Conservation (phyloP, 92 coral and sea anemone species). For the Paragorgia papillata region DNA sequence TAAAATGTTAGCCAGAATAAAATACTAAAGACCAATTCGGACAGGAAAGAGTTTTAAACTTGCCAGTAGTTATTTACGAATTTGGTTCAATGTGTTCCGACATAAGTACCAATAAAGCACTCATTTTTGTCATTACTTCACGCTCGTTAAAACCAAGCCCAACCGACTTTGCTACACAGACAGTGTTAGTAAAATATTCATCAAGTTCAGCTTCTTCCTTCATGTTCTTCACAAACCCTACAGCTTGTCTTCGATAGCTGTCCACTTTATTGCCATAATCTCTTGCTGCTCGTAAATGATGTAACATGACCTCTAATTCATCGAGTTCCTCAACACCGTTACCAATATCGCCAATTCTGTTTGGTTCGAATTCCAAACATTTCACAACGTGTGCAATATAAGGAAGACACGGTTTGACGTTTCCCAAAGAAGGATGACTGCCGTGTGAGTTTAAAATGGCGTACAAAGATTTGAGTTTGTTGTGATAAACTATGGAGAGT, state of each 20-base stretch:
- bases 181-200: conserved; percentile 29
- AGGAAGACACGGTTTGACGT: conserved; percentile 78
- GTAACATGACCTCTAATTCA: conserved; percentile 40
- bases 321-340: conserved; percentile 35
- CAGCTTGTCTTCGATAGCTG: conserved; percentile 44
- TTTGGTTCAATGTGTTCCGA: conserved; percentile 85
- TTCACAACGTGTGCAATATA: conserved; percentile 80
- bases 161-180: conserved; percentile 37
- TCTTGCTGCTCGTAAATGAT: conserved; percentile 26
- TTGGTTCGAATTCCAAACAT: conserved; percentile 66
- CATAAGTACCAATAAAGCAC: conserved; percentile 75
- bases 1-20: too few relatives aligned
- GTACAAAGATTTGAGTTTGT: conserved; percentile 89
- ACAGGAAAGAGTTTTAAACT: too few relatives aligned
- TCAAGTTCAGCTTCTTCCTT: conserved; percentile 15
- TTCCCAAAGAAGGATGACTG: conserved; percentile 95
- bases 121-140: conserved; percentile 65
- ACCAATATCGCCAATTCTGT: conserved; percentile 7
- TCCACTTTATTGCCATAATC: conserved; percentile 24
- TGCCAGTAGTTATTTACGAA: too few relatives aligned
- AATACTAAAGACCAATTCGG: too few relatives aligned
- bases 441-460: conserved; percentile 90
- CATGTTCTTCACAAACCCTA: conserved; percentile 37
- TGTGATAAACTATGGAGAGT: conserved; percentile 87
- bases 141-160: conserved; percentile 75